Evolutionary conservation across 2,888 invertebrate genomes (phyloP).

Genomic region (Campoplex capitator): DNA sequence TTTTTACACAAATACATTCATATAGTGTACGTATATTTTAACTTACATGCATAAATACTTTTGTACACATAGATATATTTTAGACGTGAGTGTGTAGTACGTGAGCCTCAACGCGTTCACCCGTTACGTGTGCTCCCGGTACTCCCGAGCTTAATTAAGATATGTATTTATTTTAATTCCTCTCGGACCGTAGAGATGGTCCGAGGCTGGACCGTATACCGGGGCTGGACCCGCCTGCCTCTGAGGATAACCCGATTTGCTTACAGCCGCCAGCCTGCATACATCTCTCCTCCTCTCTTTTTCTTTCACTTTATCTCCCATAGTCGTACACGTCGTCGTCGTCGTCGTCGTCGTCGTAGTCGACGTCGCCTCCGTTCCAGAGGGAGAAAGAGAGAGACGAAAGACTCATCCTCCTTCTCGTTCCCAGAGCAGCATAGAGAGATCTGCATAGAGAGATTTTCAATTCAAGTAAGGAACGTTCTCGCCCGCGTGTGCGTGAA

Average conservation of each 20-base stretch:
- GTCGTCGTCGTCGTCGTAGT: slow-evolving; percentile 32
- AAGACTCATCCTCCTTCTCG: slow-evolving; percentile 47
- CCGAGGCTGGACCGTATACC: slow-evolving; percentile 69
- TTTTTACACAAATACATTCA: background rate
- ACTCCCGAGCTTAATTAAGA: slow-evolving; percentile 83
- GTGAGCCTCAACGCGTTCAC: slow-evolving; percentile 70
- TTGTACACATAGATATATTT: background rate
- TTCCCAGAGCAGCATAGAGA: slow-evolving; percentile 50
- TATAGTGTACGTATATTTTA: background rate
- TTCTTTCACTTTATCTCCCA: slow-evolving; percentile 51
- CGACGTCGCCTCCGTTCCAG: slow-evolving; percentile 41
- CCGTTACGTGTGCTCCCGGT: slow-evolving; percentile 75
- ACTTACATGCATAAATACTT: slow-evolving; percentile 9
- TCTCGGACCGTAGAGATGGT: slow-evolving; percentile 78
- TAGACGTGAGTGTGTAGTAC: slow-evolving; percentile 23
- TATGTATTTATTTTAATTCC: slow-evolving; percentile 84
- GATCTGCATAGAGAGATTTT: slow-evolving; percentile 79
- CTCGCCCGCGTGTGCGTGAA: slow-evolving; percentile 69
- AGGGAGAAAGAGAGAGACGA: background rate
- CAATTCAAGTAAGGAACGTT: slow-evolving; percentile 81
- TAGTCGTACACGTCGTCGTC: slow-evolving; percentile 50
- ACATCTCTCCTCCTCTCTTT: slow-evolving; percentile 72
- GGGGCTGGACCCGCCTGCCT: slow-evolving; percentile 72
- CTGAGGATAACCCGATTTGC: slow-evolving; percentile 83
- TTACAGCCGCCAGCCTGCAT: slow-evolving; percentile 79